phyloP scores from a whole-genome alignment of 1,140 invertebrate species.

The Lordiphosa collinella region DNA sequence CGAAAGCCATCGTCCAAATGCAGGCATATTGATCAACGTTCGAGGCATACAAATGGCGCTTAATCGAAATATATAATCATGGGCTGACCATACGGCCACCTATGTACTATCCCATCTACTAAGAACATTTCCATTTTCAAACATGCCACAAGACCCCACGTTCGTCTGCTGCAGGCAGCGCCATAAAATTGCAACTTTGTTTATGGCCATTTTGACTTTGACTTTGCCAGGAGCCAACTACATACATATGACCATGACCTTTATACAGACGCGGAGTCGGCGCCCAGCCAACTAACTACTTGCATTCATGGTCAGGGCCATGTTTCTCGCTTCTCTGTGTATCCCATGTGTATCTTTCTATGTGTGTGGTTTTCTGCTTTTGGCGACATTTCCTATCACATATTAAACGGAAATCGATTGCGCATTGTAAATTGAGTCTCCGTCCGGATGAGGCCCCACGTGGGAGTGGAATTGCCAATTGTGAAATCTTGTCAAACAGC shows the following conservation, averaged over 20 bases:
- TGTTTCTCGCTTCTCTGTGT: slow-evolving; percentile 2
- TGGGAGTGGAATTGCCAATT: slow-evolving; percentile 26
- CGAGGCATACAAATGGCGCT: slow-evolving; percentile 35
- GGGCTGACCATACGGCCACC: neutral
- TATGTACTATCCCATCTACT: neutral
- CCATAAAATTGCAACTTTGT: slow-evolving; percentile 49
- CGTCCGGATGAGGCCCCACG: slow-evolving; percentile 20
- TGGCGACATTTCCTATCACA: slow-evolving; percentile 42
- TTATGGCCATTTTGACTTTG: slow-evolving; percentile 27
- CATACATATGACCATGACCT: slow-evolving; percentile 52
- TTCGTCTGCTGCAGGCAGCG: slow-evolving; percentile 3
- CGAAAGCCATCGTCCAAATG: slow-evolving; percentile 21
- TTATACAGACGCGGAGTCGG: slow-evolving; percentile 66
- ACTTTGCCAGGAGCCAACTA: slow-evolving; percentile 27
- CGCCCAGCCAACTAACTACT: slow-evolving; percentile 52
- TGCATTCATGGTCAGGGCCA: slow-evolving; percentile 29
- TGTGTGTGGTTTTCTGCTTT: slow-evolving; percentile 24
- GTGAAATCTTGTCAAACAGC: slow-evolving; percentile 20
- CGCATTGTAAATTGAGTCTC: slow-evolving; percentile 62
- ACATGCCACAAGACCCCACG: neutral
- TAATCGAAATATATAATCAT: slow-evolving; percentile 9
- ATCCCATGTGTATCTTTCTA: neutral
- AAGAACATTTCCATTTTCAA: slow-evolving; percentile 12
- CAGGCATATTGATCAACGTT: slow-evolving; percentile 8
- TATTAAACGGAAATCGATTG: slow-evolving; percentile 72